Evolutionary conservation across 2,113 vertebrate genomes (phyloP).

Genomic region (Pelobates fuscus): DNA sequence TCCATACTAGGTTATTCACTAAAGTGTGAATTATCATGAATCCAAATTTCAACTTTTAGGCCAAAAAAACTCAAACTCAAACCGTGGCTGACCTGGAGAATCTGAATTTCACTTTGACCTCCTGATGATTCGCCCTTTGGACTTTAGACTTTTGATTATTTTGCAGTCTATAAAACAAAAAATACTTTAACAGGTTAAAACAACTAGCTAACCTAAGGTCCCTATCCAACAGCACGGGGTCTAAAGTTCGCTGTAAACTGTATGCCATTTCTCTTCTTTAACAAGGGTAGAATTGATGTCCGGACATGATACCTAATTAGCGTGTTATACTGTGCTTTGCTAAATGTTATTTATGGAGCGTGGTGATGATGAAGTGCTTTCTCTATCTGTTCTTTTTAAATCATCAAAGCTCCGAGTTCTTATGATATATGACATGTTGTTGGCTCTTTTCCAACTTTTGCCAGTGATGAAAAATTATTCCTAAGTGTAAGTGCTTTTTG

Average conservation of each 20-base stretch:
- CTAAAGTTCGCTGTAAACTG: not conserved
- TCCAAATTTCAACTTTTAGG: too few relatives aligned
- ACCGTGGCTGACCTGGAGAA: too few relatives aligned
- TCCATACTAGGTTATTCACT: too few relatives aligned
- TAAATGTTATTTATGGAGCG: slow-evolving; percentile 15
- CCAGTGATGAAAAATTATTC: slow-evolving; percentile 37
- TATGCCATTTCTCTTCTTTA: not conserved
- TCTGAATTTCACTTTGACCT: too few relatives aligned
- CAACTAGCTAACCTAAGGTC: not conserved
- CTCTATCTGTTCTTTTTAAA: slow-evolving; percentile 13
- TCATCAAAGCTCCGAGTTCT: slow-evolving; percentile 28
- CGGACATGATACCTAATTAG: not conserved
- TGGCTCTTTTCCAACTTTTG: slow-evolving; percentile 32
- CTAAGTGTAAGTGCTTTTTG: slow-evolving; percentile 16
- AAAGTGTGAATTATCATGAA: too few relatives aligned
- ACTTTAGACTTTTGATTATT: too few relatives aligned
- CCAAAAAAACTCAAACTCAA: too few relatives aligned
- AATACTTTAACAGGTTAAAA: too few relatives aligned
- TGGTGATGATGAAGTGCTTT: not conserved
- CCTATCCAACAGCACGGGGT: too few relatives aligned
- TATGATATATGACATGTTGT: slow-evolving; percentile 21
- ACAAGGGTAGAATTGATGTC: not conserved
- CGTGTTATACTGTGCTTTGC: not conserved
- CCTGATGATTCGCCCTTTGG: too few relatives aligned
- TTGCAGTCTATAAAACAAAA: too few relatives aligned